Base-by-base conservation (phyloP, 2,888 invertebrate genomes). In the Ormia ochracea region DNA sequence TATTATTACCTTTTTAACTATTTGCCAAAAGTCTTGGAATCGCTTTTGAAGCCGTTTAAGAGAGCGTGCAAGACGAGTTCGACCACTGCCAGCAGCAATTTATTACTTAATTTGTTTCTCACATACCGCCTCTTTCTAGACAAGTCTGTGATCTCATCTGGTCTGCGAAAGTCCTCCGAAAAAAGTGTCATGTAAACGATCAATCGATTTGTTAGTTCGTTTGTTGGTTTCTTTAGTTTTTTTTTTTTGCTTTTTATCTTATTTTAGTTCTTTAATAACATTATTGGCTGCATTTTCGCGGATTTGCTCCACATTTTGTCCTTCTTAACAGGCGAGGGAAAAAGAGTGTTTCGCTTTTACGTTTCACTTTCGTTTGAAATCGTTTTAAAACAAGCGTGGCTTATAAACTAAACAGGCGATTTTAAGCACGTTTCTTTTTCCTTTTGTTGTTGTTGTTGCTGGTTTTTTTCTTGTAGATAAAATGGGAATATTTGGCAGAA, bases 161-260 rank as follows among this genome's bases (percentile, higher is more conserved):
- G 65, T n/a, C 59, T 41, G 31, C 41, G 12, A 14, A 65, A 41
- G 28, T 63, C 54, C 45, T 43, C 73, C 54, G 28, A 78, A 66
- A 72, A 78, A 72, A 72, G 76, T 80, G 80, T 80, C 80, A 76
- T 76, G 80, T 80, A 76, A 80, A 76, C 80, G 80, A 69, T 73
- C 80, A 80, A 80, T 80, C 80, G 80, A 80, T 80, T 80, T 76
- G 80, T 72, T n/a, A n/a, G n/a, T n/a, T n/a, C n/a, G n/a, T n/a
- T n/a, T n/a, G n/a, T n/a, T n/a, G n/a, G n/a, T n/a, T n/a, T n/a
- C n/a, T n/a, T n/a, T n/a, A n/a, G n/a, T 80, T 38, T 21, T 78
- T 48, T 7, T 26, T 21, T 33, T 17, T 31, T 14, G 19, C 28
- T 19, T 23, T 12, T 12, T 21, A 12, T 36, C 17, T 31, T 33